Evolutionary conservation across 2,797 vertebrate genomes (phyloP), one percentile per base, ranked within the genome.

Genomic region (Synaphobranchus kaupii): DNA sequence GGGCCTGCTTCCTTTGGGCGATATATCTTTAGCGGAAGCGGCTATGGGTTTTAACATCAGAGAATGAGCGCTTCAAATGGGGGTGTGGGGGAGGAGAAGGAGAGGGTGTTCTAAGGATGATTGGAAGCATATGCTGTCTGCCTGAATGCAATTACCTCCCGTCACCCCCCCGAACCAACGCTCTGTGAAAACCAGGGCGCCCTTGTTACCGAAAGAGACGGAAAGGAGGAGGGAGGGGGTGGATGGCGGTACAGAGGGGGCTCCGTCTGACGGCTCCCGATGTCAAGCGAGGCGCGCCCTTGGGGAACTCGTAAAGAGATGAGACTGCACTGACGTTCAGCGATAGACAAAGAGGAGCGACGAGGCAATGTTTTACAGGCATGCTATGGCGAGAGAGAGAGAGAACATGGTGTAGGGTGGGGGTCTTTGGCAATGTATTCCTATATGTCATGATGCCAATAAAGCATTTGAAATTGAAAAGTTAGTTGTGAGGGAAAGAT

Each of bases 101-200:
- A 93, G 92, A 91, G 93, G 93, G 93, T 93, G 92, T 94, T 91
- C 92, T 90, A 91, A 90, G 92, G 66, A 92, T 96, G 95, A 96
- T 96, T 95, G 94, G 95, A 96, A 96, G 94, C 96, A 96, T 94
- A 96, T 96, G 96, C 94, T 94, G 94, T 94, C 94, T 95, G 94
- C 94, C 93, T 94, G 94, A 93, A 91, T 94, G 95, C 94, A 96
- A 96, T 96, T 96, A 95, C 93, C 93, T 6, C 92, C 94, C 93
- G 89, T 91, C 90, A 92, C 91, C 56, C 84, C 71, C 81, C 90
- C 39, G 0, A 92, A 90, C 89, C 90, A 92, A 90, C 66, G 86
- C 92, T 90, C 93, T 83, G 90, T 92, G 94, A 94, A 93, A 90
- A 90, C 85, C 93, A 90, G 85, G 68, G 86, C 94, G 90, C 88